Conservation (phyloP, 2,797 vertebrate species). For the Avahi laniger region DNA sequence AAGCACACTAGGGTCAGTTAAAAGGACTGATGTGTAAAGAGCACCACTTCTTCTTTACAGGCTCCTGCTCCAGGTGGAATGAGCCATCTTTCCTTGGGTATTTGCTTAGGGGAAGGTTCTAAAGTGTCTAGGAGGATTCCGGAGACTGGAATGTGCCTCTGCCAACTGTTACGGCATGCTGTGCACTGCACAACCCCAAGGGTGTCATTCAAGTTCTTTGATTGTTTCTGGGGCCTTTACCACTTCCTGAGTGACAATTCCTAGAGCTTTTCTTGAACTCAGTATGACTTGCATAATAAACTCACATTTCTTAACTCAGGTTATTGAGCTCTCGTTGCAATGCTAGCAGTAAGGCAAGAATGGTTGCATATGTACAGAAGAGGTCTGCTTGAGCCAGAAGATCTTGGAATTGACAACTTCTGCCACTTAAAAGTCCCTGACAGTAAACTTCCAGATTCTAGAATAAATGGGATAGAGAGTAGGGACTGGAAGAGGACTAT, state of each 20-base stretch:
- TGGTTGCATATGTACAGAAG: not conserved
- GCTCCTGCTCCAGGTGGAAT: not conserved
- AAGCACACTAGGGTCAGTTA: not conserved
- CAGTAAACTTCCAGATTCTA: not conserved
- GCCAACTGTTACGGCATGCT: not conserved
- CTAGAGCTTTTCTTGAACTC: not conserved
- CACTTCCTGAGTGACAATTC: not conserved
- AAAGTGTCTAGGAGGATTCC: not conserved
- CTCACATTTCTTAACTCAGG: not conserved
- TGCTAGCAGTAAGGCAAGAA: not conserved
- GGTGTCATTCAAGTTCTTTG: not conserved
- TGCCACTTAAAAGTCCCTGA: not conserved
- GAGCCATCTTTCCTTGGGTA: not conserved
- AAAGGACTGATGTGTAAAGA: not conserved
- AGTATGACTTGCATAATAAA: conserved; percentile 40
- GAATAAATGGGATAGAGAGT: not conserved
- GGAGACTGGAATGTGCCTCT: not conserved
- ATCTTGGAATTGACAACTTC: not conserved
- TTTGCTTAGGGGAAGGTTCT: not conserved
- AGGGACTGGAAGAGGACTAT: not conserved
- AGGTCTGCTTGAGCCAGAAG: not conserved
- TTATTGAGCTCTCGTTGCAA: not conserved
- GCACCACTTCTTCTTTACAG: not conserved
- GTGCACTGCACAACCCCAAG: not conserved
- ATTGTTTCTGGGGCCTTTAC: not conserved